These are phyloP conservation scores for Aplodontia rufa DNA, from an alignment of 2,113 vertebrate species.

Conservation along the genomic window DNA sequence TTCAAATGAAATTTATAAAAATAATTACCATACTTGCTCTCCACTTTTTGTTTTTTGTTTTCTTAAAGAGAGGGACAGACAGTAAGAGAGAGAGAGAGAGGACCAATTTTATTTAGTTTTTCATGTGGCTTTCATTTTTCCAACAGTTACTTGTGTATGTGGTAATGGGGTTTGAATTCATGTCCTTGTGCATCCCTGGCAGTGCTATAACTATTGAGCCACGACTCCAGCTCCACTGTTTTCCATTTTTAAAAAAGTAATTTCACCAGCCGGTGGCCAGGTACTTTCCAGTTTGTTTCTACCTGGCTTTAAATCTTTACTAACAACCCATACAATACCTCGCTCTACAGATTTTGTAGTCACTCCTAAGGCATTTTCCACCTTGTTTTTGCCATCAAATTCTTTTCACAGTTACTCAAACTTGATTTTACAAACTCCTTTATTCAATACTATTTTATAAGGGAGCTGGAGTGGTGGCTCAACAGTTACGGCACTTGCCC, in stretches of 20 bases:
- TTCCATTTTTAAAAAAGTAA: not conserved
- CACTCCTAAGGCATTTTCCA: not conserved
- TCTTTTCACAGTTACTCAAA: not conserved
- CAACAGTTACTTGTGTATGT: no score
- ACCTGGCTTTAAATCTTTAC: not conserved
- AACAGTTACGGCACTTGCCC: no score
- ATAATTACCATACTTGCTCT: not conserved
- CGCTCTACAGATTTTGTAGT: not conserved
- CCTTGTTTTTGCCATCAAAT: not conserved
- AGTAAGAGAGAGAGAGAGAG: no score
- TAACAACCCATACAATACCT: not conserved
- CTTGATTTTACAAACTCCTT: not conserved
- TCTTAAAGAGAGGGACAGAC: no score
- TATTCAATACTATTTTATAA: not conserved
- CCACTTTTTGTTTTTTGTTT: not conserved
- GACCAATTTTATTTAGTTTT: no score
- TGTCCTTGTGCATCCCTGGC: no score
- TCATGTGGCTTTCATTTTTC: no score
- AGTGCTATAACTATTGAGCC: no score
- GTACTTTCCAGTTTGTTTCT: not conserved
- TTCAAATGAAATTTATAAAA: not conserved
- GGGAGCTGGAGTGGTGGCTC: no score
- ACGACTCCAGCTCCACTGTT: no score
- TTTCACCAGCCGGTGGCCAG: not conserved
- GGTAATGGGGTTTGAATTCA: no score